phyloP scores from a whole-genome alignment of 2,888 invertebrate genomes.

The Polyommatus iphigenia region DNA sequence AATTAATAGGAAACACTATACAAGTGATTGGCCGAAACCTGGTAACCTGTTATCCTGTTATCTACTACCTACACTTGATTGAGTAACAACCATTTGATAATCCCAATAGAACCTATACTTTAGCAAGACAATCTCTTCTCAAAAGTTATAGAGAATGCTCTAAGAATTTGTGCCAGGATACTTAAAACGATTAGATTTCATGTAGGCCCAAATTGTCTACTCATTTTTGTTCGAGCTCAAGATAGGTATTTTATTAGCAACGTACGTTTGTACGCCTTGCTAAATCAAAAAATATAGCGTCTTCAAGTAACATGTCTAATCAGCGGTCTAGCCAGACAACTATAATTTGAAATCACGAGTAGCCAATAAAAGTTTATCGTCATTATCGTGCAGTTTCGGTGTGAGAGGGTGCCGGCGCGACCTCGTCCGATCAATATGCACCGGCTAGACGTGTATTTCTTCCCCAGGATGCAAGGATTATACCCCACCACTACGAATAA shows the following conservation, averaged over 20 bases:
- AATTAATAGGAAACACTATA: too few species aligned
- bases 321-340: neutral
- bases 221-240: neutral
- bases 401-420: constrained; percentile 61
- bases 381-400: constrained; percentile 49
- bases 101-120: neutral
- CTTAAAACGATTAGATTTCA: too few species aligned
- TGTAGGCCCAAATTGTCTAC: neutral
- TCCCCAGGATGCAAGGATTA: constrained; percentile 54
- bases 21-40: neutral
- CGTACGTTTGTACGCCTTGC: neutral
- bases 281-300: neutral
- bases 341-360: neutral
- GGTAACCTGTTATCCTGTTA: neutral
- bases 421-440: constrained; percentile 68
- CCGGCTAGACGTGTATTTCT: constrained; percentile 66
- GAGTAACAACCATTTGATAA: neutral
- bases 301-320: neutral
- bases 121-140: neutral
- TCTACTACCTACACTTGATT: too few species aligned
- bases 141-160: too few species aligned
- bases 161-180: too few species aligned
- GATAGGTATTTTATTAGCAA: neutral
- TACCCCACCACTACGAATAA: constrained; percentile 6
- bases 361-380: neutral